Evolutionary conservation across 2,113 vertebrate genomes (phyloP).

Genomic region (Bujurquina vittata): DNA sequence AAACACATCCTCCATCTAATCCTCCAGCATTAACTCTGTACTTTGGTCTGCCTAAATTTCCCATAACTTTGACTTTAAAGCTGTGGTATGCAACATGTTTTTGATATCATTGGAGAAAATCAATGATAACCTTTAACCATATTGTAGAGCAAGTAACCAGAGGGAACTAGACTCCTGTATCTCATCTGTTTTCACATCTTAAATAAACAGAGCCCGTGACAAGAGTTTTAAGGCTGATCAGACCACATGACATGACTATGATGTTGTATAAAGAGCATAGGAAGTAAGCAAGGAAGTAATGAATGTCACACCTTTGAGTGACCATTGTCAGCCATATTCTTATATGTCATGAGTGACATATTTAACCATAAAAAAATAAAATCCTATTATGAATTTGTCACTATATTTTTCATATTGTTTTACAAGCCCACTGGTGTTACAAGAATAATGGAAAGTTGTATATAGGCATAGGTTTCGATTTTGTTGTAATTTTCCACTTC

Average conservation of each 20-base stretch:
- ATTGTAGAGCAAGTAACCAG: background rate
- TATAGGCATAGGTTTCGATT: no score
- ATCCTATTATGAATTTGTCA: no score
- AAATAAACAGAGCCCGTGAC: background rate
- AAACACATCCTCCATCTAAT: constrained; percentile 8
- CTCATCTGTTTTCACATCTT: background rate
- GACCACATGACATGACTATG: background rate
- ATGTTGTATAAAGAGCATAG: background rate
- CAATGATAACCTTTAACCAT: background rate
- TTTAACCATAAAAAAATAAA: no score
- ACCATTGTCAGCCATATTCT: no score
- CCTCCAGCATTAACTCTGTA: background rate
- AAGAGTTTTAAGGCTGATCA: background rate
- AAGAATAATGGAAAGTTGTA: no score
- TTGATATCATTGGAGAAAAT: background rate
- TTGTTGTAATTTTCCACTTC: no score
- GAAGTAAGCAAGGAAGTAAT: background rate
- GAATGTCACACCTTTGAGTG: background rate
- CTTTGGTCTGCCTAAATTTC: background rate
- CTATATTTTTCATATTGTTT: no score
- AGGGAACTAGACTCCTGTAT: background rate
- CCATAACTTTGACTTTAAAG: background rate
- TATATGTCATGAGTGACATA: no score
- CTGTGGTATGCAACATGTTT: background rate
- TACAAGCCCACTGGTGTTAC: no score